Evolutionary conservation across 2,888 invertebrate genomes (phyloP), one percentile per base, ranked within the genome.

Genomic region (Tridacna gigas): DNA sequence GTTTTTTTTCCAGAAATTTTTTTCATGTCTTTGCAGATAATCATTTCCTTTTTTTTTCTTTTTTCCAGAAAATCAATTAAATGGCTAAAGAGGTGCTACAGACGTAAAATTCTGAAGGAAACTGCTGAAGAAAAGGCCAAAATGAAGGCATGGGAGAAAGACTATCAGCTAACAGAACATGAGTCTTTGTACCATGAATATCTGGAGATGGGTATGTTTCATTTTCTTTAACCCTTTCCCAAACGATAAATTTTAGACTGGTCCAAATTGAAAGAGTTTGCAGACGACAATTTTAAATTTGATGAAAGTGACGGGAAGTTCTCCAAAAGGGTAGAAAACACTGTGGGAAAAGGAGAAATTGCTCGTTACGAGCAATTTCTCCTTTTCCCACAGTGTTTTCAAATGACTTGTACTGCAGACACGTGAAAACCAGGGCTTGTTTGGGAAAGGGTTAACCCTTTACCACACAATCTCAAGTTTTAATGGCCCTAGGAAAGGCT

Each of bases 141-240:
- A 7, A 86, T 89, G 79, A 88, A 96, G 79, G 97, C 97, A 88
- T 99, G 98, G 98, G 96, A 98, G 90, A 97, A 97, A 93, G 99
- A 99, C 95, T 97, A 97, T 91, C 97, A 97, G 92, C 95, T 99
- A 74, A 97, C 97, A 96, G 98, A 98, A 5, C 96, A 97, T 65
- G 96, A 98, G 94, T 97, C 98, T 88, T 96, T 99, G 77, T 99
- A 99, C 95, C 97, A 98, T 0, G 99, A 99, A 95, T 99, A 99
- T 95, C 96, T 99, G 88, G 99, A 99, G 96, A 99, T 99, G 99
- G 97, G 98, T 98, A 95, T 95, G 97, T 92, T 15, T 26, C 22
- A 4, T 22, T 63, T 63, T 22, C 25, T 63, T 20, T 20, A 5
- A 20, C 18, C 20, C 9, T 56, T 56, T 3, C 1, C 18, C 2